These are phyloP conservation scores for Poeciliopsis occidentalis DNA, from an alignment of 2,113 vertebrate species.

Conservation along the genomic window DNA sequence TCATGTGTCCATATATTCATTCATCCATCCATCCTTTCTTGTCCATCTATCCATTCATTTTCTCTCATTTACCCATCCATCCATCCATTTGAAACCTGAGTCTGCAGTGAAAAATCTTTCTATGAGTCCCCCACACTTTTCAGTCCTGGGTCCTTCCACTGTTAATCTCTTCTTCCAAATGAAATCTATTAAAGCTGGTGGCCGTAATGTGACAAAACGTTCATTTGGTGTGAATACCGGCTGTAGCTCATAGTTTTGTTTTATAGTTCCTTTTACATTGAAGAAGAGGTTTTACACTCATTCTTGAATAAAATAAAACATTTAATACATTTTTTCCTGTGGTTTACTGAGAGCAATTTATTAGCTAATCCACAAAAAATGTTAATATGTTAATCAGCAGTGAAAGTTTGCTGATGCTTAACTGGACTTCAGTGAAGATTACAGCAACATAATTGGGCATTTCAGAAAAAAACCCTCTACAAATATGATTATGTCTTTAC, in stretches of 20 bases:
- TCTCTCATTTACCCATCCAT: too few species aligned
- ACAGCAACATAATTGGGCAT: slow-evolving; percentile 1
- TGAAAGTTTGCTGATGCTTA: background rate
- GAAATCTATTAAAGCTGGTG: background rate
- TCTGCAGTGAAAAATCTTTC: too few species aligned
- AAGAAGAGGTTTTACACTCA: too few species aligned
- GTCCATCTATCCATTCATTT: too few species aligned
- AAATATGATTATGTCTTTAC: slow-evolving; percentile 2
- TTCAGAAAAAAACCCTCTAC: slow-evolving; percentile 3
- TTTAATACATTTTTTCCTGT: too few species aligned
- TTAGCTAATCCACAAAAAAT: background rate
- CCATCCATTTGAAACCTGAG: background rate
- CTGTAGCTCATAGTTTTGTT: background rate
- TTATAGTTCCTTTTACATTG: too few species aligned
- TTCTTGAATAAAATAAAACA: too few species aligned
- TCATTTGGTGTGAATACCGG: background rate
- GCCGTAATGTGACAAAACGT: background rate
- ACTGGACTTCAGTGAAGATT: background rate
- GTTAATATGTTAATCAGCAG: slow-evolving; percentile 4
- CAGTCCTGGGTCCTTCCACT: background rate
- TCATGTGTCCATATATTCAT: too few species aligned
- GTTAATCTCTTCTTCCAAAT: too few species aligned
- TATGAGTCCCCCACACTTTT: background rate
- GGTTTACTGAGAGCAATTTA: background rate
- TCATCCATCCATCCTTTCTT: too few species aligned